phyloP scores from a whole-genome alignment of 2,888 invertebrate genomes.

The Trachelus tabidus region DNA sequence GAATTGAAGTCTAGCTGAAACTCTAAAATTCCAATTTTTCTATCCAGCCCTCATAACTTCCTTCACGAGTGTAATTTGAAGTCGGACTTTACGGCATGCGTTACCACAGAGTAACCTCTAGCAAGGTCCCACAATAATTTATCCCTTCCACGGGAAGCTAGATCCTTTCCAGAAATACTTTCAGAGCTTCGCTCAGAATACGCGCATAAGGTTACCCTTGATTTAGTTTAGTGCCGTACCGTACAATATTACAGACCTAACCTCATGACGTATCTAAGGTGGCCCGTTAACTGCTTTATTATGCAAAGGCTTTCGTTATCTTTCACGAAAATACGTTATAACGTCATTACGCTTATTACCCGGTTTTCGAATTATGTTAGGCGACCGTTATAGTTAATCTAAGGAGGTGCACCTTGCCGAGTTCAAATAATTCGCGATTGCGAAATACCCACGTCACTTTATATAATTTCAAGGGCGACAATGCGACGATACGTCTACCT shows the following conservation, averaged over 20 bases:
- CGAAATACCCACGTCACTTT: not conserved
- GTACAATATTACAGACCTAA: slow-evolving; percentile 4
- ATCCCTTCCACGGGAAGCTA: not conserved
- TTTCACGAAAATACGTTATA: slow-evolving; percentile 22
- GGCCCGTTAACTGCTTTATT: slow-evolving; percentile 42
- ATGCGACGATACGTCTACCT: not conserved
- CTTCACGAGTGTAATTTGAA: not conserved
- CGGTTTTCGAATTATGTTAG: slow-evolving; percentile 11
- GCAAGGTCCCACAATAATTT: not conserved
- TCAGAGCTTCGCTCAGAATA: not conserved
- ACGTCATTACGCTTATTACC: not conserved
- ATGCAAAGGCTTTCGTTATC: slow-evolving; percentile 46
- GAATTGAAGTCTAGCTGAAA: not conserved
- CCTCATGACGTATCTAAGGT: slow-evolving; percentile 23
- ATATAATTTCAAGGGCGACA: too few species aligned
- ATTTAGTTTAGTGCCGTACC: not conserved
- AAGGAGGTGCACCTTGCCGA: not conserved
- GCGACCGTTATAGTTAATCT: not conserved
- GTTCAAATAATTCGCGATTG: not conserved
- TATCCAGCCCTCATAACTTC: not conserved
- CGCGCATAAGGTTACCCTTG: not conserved
- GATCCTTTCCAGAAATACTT: not conserved
- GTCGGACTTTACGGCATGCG: not conserved
- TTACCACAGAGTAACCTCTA: not conserved
- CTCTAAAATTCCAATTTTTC: not conserved